Evolutionary conservation across 1,140 invertebrate species (phyloP).

Genomic region (Frieseomelitta varia): DNA sequence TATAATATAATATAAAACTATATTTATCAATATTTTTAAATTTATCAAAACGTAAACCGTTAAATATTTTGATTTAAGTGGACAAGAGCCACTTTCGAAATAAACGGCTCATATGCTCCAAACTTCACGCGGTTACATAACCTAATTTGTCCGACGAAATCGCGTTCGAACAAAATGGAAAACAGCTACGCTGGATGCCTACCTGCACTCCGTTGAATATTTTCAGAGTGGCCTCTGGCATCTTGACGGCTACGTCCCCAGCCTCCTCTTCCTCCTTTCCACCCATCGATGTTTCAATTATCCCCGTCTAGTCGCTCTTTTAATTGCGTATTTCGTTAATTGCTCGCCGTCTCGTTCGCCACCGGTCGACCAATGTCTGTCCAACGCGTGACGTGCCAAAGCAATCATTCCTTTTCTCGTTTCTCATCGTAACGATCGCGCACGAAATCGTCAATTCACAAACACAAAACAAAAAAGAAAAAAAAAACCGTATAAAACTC

Average conservation of each 20-base stretch:
- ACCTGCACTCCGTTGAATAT: constrained; percentile 66
- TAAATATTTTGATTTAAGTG: no score
- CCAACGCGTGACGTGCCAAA: constrained; percentile 14
- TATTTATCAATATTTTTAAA: no score
- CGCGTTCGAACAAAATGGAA: neutral
- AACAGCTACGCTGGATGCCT: constrained; percentile 1
- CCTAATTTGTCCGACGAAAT: neutral
- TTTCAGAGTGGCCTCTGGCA: constrained; percentile 59
- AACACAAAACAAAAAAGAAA: no score
- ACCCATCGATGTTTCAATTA: constrained; percentile 48
- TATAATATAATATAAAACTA: no score
- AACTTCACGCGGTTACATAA: neutral
- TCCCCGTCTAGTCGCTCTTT: neutral
- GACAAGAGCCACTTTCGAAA: no score
- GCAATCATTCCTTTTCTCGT: constrained; percentile 26
- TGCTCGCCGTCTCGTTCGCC: constrained; percentile 38
- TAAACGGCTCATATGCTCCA: no score
- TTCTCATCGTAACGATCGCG: constrained; percentile 9
- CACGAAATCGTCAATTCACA: neutral
- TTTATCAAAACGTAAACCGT: no score
- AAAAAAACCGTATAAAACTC: neutral
- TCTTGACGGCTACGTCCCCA: constrained; percentile 45
- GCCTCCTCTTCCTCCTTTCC: constrained; percentile 29
- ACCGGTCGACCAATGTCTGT: constrained; percentile 10
- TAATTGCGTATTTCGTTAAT: constrained; percentile 47